These are phyloP conservation scores for Lamellibrachia luymesi DNA, from an alignment of 1,140 invertebrate genomes.

Conservation along the genomic window DNA sequence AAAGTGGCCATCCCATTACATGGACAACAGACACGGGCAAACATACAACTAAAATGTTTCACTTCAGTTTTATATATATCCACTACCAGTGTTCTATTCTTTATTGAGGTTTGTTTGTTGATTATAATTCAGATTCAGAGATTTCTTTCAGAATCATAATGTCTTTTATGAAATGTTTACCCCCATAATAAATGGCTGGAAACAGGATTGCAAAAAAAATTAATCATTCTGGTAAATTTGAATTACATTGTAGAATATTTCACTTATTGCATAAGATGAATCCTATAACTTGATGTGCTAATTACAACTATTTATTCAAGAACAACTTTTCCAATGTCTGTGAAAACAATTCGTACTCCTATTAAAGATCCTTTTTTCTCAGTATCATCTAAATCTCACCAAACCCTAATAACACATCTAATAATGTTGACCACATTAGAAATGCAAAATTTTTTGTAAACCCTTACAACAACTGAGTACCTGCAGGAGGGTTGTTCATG, in stretches of 20 bases:
- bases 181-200: too few relatives aligned
- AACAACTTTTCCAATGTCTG: not conserved
- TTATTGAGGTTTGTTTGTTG: too few relatives aligned
- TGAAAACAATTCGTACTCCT: not conserved
- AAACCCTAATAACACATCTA: not conserved
- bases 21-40: too few relatives aligned
- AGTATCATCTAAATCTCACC: not conserved
- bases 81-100: too few relatives aligned
- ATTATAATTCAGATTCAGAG: too few relatives aligned
- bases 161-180: too few relatives aligned
- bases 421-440: not conserved
- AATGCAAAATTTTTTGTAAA: not conserved
- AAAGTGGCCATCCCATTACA: not conserved
- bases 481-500: constrained; percentile 65
- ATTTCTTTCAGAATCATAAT: too few relatives aligned
- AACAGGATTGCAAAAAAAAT: too few relatives aligned
- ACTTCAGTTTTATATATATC: too few relatives aligned
- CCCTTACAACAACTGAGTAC: constrained; percentile 26
- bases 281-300: not conserved
- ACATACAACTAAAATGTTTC: too few relatives aligned
- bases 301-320: not conserved
- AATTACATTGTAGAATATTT: not conserved
- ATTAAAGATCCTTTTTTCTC: too few relatives aligned
- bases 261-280: not conserved
- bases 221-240: too few relatives aligned